Base-by-base conservation (phyloP, 2,888 invertebrate genomes). In the Sinopyrophorus schimmeli region DNA sequence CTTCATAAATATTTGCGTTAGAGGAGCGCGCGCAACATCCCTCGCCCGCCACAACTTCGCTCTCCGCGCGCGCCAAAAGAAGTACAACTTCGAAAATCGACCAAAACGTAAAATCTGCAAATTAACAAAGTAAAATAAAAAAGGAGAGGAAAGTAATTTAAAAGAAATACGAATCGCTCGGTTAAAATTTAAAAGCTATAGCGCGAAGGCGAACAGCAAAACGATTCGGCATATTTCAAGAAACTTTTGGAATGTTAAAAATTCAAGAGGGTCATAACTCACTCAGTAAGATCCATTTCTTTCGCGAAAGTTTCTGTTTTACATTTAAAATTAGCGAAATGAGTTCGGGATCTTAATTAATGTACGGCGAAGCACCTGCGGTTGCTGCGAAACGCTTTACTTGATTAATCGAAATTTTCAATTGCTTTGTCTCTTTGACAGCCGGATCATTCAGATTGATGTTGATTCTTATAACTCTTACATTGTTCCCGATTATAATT, bases 301-400 rank as follows among this genome's bases (percentile, higher is more conserved):
- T 47, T 49, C 42, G 21, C 32, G 44, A 34, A 46, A 47, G 35
- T 39, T 43, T 47, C 53, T 38, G 38, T 46, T 46, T 46, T 46
- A 38, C 46, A 46, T 46, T 58, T 49, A 35, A 56, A 60, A 58
- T 58, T 57, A 52, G 55, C 46, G 53, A 57, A 57, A 58, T 53
- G 54, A 49, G 53, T 53, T 44, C 40, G 38, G 35, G 38, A 44
- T 57, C 55, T 58, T 58, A 60, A 58, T 58, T 58, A 58, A 58
- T 55, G 57, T 48, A 57, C 55, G 53, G 46, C 52, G 55, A 60
- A 54, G 57, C 60, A 60, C 60, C 60, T 60, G 60, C 54, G 60
- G 58, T 57, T 54, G 49, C 40, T 34, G 38, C n/a, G n/a, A n/a
- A 47, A 37, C 51, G 48, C 35, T 44, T n/a, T 31, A 24, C 52